Evolutionary conservation across 2,797 vertebrate species (phyloP).

Genomic region (Pitangus sulphuratus): DNA sequence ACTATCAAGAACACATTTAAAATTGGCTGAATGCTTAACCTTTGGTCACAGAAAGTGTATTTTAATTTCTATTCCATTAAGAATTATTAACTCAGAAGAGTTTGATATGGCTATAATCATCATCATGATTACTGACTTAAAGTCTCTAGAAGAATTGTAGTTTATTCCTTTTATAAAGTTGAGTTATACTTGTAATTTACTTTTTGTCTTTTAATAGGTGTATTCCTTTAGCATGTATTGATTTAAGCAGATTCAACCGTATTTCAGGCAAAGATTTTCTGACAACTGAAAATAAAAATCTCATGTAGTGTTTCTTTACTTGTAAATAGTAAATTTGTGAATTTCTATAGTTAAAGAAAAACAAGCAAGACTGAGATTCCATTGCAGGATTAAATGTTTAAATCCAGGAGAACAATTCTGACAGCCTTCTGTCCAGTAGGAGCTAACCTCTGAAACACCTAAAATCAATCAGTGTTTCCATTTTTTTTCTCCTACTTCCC

Average conservation of each 20-base stretch:
- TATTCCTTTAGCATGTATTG: slow-evolving; percentile 56
- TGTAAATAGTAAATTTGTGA: neutral
- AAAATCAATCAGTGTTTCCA: neutral
- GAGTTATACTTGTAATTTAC: slow-evolving; percentile 63
- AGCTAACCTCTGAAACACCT: neutral
- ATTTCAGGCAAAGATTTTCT: slow-evolving; percentile 73
- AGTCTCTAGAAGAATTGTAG: too few relatives aligned
- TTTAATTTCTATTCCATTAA: neutral
- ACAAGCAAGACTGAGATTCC: neutral
- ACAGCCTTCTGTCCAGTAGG: neutral
- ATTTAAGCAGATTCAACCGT: slow-evolving; percentile 53
- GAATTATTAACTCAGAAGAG: slow-evolving; percentile 18
- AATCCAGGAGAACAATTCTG: neutral
- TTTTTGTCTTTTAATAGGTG: slow-evolving; percentile 49
- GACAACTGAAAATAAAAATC: slow-evolving; percentile 49
- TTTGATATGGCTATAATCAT: slow-evolving; percentile 24
- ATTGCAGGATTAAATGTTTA: neutral
- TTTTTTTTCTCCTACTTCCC: neutral
- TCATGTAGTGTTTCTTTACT: slow-evolving; percentile 1
- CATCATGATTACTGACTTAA: slow-evolving; percentile 28
- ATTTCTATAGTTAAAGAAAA: neutral
- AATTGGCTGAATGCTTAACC: slow-evolving; percentile 43
- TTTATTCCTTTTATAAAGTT: slow-evolving; percentile 49
- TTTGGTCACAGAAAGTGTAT: slow-evolving; percentile 25
- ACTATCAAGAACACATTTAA: neutral